Evolutionary conservation across 2,797 vertebrate genomes (phyloP), one percentile per base, ranked within the genome.

Genomic region (Galaxias olidus): DNA sequence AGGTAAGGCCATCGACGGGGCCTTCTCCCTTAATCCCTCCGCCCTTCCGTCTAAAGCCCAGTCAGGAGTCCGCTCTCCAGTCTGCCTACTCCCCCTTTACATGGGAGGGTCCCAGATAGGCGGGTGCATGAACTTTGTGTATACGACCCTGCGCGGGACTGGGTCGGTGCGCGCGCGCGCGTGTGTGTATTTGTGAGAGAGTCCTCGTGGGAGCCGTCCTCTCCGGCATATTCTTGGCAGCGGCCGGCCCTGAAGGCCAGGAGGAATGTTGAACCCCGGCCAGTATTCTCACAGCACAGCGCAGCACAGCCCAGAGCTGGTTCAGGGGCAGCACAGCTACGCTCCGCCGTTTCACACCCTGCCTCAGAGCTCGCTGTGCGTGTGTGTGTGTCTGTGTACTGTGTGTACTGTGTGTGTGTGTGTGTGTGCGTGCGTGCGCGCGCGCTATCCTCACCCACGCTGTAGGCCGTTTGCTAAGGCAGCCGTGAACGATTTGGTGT

Each of bases 251-350:
- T 71, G 66, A 84, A 71, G 85, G 76, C 65, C 81, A 68, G 69
- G 69, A 85, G 78, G 88, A 90, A 88, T 90, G 86, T 89, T 86
- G 84, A 88, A 80, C 63, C 66, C 57, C 73, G 57, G 87, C 87
- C 89, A 89, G 80, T 78, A 67, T 85, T 87, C 84, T 88, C 84
- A 84, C 81, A 85, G 74, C 45, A 18, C 82, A 83, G 76, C 76
- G 83, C 81, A 85, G 74, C 45, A 18, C 82, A 83, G 76, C 76
- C 83, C 72, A 70, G 75, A 70, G 78, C 84, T 82, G 73, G 75
- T 81, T 72, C 67, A 79, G 66, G 66, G 74, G 73, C 68, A 44
- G 51, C 81, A 83, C 84, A 83, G 79, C 84, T 87, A 79, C 73
- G 82, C 77, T 76, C 78, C 79, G 71, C 79, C 73, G 63, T 84